Evolutionary conservation across 2,113 vertebrate genomes (phyloP), one percentile per base, ranked within the genome.

Genomic region (Paraplagusia blochii): DNA sequence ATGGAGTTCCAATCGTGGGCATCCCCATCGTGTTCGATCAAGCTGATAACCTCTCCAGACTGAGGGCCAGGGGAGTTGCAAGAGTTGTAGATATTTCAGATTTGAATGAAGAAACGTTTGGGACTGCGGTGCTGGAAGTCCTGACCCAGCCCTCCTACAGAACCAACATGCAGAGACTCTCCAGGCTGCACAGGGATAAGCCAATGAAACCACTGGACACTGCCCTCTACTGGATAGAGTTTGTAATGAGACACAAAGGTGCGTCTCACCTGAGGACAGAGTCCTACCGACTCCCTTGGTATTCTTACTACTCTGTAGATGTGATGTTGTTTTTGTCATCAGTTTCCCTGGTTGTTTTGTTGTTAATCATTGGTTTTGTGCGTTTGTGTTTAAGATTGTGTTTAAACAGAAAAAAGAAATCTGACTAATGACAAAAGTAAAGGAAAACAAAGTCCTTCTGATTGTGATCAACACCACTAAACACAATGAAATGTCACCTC

Each of bases 211-310:
- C 90, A 1, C 33, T 89, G 19, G 83, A 90, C 50, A 53, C 5
- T 15, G 90, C 89, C 50, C 33, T 89, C 70, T 91, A 88, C 83
- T 92, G 90, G 88, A 89, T 88, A 14, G 90, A 91, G 83, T 90
- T 84, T 73, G 87, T 90, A 34, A 89, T 91, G 69, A 86, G 85
- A 52, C 85, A 91, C 72, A 85, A 82, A 83, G 90, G 89, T 48
- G 90, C 89, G 3, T 73, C 79, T 63, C 89, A 90, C 70, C 78
- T 92, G 13, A 85, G 76, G 29, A 82, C 87, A 0, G 87, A 88
- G 47, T 88, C 86, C 11, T 87, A 88, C 76, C 83, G 43, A 59
- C 69, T 90, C 61, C 75, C 89, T 11, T 91, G 89, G 89, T 89
- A 88, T 34, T 58, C 69, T 15, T 91, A 88, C 48, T 18, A 88